Conservation (phyloP, 2,888 invertebrate genomes). For the Pegoplata infirma region DNA sequence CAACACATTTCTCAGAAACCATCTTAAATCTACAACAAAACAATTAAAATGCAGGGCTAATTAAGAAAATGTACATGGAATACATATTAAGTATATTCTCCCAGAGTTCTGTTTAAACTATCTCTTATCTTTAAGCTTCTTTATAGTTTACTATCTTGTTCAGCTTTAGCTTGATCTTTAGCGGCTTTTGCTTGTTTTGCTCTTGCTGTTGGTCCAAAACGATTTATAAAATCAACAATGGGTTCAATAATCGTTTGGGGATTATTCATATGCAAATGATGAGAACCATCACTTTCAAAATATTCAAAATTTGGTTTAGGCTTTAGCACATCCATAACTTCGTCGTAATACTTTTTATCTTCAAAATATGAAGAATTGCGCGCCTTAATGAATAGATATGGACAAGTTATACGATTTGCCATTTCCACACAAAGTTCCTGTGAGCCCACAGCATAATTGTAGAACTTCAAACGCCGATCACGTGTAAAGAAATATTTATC, state of each 20-base stretch:
- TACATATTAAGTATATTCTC: slow-evolving; percentile 27
- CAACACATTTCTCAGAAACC: background rate
- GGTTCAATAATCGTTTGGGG: slow-evolving; percentile 81
- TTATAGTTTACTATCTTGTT: slow-evolving; percentile 56
- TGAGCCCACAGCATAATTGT: slow-evolving; percentile 75
- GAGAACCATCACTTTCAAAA: slow-evolving; percentile 82
- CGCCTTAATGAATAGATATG: slow-evolving; percentile 83
- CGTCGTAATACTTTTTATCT: slow-evolving; percentile 80
- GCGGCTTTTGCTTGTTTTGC: slow-evolving; percentile 66
- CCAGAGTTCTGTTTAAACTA: background rate
- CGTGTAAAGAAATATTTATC: slow-evolving; percentile 83
- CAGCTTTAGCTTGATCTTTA: slow-evolving; percentile 65
- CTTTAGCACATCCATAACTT: slow-evolving; percentile 80
- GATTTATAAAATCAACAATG: slow-evolving; percentile 81
- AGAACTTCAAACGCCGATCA: slow-evolving; percentile 82
- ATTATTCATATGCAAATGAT: slow-evolving; percentile 86
- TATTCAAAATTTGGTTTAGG: slow-evolving; percentile 81
- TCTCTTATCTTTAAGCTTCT: background rate
- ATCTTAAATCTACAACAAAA: background rate
- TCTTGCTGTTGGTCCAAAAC: slow-evolving; percentile 80
- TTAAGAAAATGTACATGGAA: background rate
- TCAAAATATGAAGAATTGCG: slow-evolving; percentile 80
- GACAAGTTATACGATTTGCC: slow-evolving; percentile 81
- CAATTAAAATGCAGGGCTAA: background rate
- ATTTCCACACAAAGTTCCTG: slow-evolving; percentile 80